Percentiles rank a stretch among this genome's conserved stretches.
Evolutionary conservation across 2,797 vertebrate genomes (phyloP).

Genomic region (Falco rusticolus): DNA sequence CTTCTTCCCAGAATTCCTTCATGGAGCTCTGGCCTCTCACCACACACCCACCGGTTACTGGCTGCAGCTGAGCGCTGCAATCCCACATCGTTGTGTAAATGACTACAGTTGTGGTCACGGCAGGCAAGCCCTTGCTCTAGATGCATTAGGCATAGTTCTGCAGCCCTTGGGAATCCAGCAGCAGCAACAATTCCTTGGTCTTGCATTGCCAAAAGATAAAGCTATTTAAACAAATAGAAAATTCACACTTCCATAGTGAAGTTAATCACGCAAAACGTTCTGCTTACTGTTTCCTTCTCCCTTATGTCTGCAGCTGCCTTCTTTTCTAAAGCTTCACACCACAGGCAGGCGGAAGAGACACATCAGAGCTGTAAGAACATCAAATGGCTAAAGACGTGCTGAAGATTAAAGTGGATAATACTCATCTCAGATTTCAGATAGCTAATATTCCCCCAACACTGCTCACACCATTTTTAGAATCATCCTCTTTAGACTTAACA

Average conservation of each 20-base stretch:
- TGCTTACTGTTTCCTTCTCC: not conserved
- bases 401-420: not conserved
- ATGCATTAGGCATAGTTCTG: not conserved
- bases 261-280: not conserved
- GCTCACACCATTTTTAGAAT: not conserved
- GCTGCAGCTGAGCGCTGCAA: not conserved
- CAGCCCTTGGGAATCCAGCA: not conserved
- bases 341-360: not conserved
- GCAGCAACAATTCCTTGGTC: not conserved
- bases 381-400: not conserved
- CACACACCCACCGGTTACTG: not conserved
- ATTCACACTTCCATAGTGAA: not conserved
- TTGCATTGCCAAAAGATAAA: not conserved
- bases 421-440: not conserved
- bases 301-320: not conserved
- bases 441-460: not conserved
- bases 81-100: not conserved
- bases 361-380: not conserved
- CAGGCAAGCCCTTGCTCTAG: not conserved
- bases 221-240: not conserved
- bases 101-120: accelerated
- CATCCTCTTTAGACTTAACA: not conserved
- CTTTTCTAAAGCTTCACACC: not conserved
- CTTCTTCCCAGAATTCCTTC: not conserved
- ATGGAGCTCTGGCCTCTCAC: not conserved